phyloP scores from a whole-genome alignment of 2,888 invertebrate species.

The Fragum sueziense region DNA sequence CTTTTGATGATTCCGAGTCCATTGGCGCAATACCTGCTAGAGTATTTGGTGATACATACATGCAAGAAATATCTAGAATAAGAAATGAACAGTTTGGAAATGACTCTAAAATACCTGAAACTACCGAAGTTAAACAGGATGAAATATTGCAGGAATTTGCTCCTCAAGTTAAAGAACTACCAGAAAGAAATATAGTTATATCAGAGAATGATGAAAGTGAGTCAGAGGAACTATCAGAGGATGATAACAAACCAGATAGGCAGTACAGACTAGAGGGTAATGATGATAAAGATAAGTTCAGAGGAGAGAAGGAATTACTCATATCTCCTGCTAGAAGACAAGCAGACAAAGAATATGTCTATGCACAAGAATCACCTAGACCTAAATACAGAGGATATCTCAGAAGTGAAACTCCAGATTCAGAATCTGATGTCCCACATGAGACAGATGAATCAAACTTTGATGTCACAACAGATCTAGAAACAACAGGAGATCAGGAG shows the following conservation, averaged over 20 bases:
- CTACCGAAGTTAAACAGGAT: constrained; percentile 27
- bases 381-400: constrained; percentile 33
- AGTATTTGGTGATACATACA: constrained; percentile 56
- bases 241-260: constrained; percentile 40
- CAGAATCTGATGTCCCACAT: constrained; percentile 54
- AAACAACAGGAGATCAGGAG: constrained; percentile 48
- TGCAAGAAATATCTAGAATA: constrained; percentile 49
- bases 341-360: constrained; percentile 35
- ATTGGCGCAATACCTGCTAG: constrained; percentile 53
- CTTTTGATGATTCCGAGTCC: constrained; percentile 77
- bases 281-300: constrained; percentile 24
- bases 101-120: constrained; percentile 16
- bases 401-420: constrained; percentile 55
- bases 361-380: constrained; percentile 53
- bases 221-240: constrained; percentile 23
- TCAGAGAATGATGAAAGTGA: constrained; percentile 36
- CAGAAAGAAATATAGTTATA: constrained; percentile 38
- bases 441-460: constrained; percentile 53
- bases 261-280: constrained; percentile 28
- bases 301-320: constrained; percentile 83
- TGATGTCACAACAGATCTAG: constrained; percentile 57
- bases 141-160: constrained; percentile 17
- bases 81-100: constrained; percentile 30
- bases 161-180: constrained; percentile 10
- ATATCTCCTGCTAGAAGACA: constrained; percentile 33